Conservation (phyloP, 2,888 invertebrate species). For the Pheosia tremula region DNA sequence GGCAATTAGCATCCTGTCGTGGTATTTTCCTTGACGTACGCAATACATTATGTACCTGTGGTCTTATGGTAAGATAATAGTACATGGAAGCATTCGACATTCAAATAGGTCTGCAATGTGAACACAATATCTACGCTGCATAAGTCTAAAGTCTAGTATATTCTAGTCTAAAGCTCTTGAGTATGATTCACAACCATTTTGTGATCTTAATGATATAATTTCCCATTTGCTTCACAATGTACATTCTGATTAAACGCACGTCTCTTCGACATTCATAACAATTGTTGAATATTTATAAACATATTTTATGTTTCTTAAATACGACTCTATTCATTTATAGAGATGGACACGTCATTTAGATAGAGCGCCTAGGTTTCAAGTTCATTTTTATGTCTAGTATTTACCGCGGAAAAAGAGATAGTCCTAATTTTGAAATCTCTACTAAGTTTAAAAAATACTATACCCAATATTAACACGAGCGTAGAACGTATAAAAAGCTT, state of each 20-base stretch:
- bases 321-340: conserved; percentile 10
- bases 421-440: too few relatives aligned
- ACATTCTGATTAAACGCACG: conserved; percentile 5
- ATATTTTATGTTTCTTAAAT: conserved; percentile 18
- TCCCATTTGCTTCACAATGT: conserved; percentile 7
- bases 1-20: conserved; percentile 43
- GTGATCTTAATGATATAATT: conserved; percentile 1
- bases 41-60: conserved; percentile 23
- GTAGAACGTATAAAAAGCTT: neutral
- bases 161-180: conserved; percentile 3
- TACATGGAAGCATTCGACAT: conserved; percentile 13
- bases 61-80: conserved; percentile 30
- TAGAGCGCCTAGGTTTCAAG: neutral
- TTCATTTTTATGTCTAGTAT: too few relatives aligned
- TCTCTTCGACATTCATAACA: conserved; percentile 11
- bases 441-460: neutral
- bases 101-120: conserved; percentile 16
- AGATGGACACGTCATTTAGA: conserved; percentile 10
- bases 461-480: neutral
- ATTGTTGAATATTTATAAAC: conserved; percentile 21
- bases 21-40: conserved; percentile 41
- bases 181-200: conserved; percentile 9
- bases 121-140: conserved; percentile 24
- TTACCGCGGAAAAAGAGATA: too few relatives aligned
- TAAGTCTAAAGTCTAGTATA: too few relatives aligned